phyloP scores from a whole-genome alignment of 2,797 vertebrate genomes.

The Tinamus major region DNA sequence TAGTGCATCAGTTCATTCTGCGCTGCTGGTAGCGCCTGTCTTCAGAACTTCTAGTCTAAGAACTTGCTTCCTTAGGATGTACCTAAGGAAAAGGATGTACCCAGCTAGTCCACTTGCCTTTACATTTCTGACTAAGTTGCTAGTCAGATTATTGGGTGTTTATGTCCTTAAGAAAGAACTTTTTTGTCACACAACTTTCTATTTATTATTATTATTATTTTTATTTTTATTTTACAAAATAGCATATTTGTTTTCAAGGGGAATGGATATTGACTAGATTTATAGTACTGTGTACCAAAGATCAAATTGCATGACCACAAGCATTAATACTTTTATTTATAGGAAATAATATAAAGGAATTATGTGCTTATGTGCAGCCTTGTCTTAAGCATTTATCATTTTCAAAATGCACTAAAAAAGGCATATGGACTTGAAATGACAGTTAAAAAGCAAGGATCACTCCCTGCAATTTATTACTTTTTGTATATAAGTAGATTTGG shows the following conservation, averaged over 20 bases:
- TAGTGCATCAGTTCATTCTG: not conserved
- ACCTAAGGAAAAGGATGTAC: not conserved
- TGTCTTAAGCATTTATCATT: constrained; percentile 41
- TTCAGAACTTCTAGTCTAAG: not conserved
- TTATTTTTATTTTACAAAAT: not conserved
- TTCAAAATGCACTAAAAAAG: constrained; percentile 47
- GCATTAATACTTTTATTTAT: constrained; percentile 63
- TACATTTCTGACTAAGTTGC: not conserved
- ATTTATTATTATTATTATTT: too few species aligned
- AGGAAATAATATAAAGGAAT: constrained; percentile 46
- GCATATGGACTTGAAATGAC: constrained; percentile 39
- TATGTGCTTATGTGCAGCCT: not conserved
- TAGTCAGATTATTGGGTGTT: constrained; percentile 1
- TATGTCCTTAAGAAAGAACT: not conserved
- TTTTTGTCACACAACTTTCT: not conserved
- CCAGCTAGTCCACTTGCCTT: not conserved
- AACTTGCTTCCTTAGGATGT: not conserved
- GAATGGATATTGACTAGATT: constrained; percentile 52
- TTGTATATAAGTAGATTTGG: constrained; percentile 33
- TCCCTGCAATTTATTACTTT: constrained; percentile 40
- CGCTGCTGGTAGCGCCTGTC: not conserved
- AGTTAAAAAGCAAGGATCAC: constrained; percentile 20
- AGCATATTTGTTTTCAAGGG: constrained; percentile 28
- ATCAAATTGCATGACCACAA: not conserved
- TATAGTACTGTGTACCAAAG: constrained; percentile 31